phyloP scores from a whole-genome alignment of 2,888 invertebrate genomes.

The Iphiclides podalirius region DNA sequence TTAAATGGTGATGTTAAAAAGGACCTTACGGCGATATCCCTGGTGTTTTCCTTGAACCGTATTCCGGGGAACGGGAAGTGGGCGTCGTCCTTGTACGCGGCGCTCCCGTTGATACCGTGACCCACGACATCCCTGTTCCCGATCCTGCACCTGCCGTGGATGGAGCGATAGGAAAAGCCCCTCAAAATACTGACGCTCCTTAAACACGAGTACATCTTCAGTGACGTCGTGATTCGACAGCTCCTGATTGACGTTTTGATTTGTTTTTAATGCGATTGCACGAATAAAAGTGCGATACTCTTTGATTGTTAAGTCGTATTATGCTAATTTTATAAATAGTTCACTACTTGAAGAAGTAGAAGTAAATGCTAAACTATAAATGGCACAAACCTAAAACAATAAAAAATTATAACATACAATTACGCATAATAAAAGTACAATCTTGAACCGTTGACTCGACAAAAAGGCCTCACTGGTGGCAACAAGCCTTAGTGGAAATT shows the following conservation, averaged over 20 bases:
- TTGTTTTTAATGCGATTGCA: neutral
- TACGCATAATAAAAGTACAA: too few species aligned
- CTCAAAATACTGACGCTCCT: neutral
- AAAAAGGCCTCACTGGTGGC: too few species aligned
- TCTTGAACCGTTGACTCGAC: too few species aligned
- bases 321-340: too few species aligned
- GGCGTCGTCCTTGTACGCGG: constrained; percentile 78
- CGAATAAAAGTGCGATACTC: neutral
- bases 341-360: too few species aligned
- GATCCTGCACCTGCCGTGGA: constrained; percentile 56
- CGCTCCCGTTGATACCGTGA: constrained; percentile 79
- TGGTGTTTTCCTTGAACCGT: constrained; percentile 80
- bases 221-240: neutral
- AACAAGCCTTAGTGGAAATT: too few species aligned
- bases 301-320: neutral
- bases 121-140: constrained; percentile 85
- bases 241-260: constrained; percentile 4
- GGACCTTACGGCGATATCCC: constrained; percentile 80
- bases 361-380: too few species aligned
- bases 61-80: constrained; percentile 83
- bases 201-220: constrained; percentile 4
- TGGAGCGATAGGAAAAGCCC: constrained; percentile 14
- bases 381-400: too few species aligned
- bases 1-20: too few species aligned
- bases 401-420: too few species aligned